These are phyloP conservation scores for Cyrtorhinus lividipennis DNA, from an alignment of 1,140 invertebrate genomes.

Conservation along the genomic window DNA sequence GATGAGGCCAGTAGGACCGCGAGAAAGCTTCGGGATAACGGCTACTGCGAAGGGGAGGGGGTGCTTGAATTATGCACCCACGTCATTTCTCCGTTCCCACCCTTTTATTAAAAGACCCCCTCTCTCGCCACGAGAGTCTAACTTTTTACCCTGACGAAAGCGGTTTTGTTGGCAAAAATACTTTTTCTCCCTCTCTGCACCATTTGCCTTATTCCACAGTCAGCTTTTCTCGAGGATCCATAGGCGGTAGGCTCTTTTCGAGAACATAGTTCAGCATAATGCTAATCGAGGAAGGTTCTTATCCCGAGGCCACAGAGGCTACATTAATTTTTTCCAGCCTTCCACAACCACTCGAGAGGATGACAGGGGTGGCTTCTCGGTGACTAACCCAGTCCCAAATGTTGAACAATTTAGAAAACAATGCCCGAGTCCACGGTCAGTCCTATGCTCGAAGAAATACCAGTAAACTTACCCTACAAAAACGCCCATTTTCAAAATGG, in stretches of 20 bases:
- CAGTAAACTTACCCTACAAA: too few relatives aligned
- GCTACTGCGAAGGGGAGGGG: not conserved
- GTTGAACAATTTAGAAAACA: too few relatives aligned
- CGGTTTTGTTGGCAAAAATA: not conserved
- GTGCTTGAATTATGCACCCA: slow-evolving; percentile 1
- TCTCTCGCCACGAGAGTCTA: too few relatives aligned
- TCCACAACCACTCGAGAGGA: not conserved
- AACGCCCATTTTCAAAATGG: too few relatives aligned
- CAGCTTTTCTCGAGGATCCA: too few relatives aligned
- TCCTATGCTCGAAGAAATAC: too few relatives aligned
- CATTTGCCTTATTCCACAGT: not conserved
- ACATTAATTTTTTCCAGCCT: not conserved
- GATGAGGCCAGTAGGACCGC: not conserved
- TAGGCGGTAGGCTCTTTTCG: too few relatives aligned
- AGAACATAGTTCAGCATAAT: not conserved
- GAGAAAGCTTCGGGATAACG: not conserved
- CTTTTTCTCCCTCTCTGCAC: not conserved
- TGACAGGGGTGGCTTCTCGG: too few relatives aligned
- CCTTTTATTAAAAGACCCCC: slow-evolving; percentile 2
- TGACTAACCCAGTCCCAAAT: too few relatives aligned
- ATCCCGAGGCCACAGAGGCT: not conserved
- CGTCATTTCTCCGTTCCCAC: not conserved
- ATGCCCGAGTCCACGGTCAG: too few relatives aligned
- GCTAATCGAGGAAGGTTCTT: not conserved
- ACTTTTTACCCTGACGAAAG: not conserved